Conservation (phyloP, 2,797 vertebrate species). For the Gila robusta region DNA sequence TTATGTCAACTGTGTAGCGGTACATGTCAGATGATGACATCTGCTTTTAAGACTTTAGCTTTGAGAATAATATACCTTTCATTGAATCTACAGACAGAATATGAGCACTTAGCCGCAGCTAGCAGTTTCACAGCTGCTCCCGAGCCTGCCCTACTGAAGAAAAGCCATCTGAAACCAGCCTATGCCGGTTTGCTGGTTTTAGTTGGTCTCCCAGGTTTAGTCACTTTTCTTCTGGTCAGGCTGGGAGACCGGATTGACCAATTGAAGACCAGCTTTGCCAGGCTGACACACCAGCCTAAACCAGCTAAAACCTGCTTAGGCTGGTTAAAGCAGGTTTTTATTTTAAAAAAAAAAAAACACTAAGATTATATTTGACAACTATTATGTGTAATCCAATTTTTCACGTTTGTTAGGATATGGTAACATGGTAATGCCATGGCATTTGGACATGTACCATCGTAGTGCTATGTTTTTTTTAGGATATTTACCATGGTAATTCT, state of each 20-base stretch:
- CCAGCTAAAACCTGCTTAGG: not conserved
- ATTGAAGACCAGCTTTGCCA: not conserved
- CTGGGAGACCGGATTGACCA: not conserved
- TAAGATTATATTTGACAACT: not conserved
- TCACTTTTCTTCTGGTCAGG: not conserved
- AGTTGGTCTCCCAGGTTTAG: not conserved
- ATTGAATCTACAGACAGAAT: slow-evolving; percentile 26
- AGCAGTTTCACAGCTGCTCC: not conserved
- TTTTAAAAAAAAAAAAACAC: not conserved
- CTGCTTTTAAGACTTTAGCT: slow-evolving; percentile 20
- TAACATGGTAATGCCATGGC: not conserved
- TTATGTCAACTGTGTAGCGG: slow-evolving; percentile 41
- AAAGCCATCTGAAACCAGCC: not conserved
- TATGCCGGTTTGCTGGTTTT: not conserved
- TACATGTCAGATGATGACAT: slow-evolving; percentile 24
- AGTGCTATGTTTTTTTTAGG: not conserved
- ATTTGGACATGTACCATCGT: not conserved
- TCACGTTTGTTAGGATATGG: not conserved
- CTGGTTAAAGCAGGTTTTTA: not conserved
- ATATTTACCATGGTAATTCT: not conserved
- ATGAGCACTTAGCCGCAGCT: not conserved
- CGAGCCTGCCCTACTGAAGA: not conserved
- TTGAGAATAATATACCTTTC: slow-evolving; percentile 24
- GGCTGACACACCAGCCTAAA: not conserved
- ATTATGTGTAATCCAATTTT: not conserved